Base-by-base conservation (phyloP, 1,140 invertebrate genomes). In the Chelonus insularis region DNA sequence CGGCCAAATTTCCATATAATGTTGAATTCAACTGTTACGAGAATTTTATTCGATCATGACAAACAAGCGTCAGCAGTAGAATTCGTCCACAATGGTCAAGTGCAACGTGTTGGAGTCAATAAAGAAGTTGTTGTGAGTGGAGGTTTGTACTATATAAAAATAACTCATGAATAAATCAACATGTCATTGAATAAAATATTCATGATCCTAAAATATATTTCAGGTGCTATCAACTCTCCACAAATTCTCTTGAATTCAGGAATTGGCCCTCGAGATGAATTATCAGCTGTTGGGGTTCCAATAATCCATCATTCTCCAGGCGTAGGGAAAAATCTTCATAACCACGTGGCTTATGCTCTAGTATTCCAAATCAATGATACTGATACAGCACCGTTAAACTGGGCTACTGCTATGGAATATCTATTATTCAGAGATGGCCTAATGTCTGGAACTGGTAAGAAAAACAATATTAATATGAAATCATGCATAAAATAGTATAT, bases 351-450 rank as follows among this genome's bases (percentile, higher is more conserved):
- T 2, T 89, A 85, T 75, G 88, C 90, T 62, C 73, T 92, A 0
- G 87, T 85, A 68, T 95, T 93, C 78, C 84, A 86, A 16, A 89
- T 94, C 11, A 91, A 94, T 51, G 90, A 94, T 68, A 90, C 91
- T 29, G 89, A 92, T 67, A 92, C 89, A 0, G 85, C 89, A 0
- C 88, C 91, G 0, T 82, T 93, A 0, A 93, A 93, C 77, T 93
- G 91, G 91, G 91, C 91, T 1, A 92, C 92, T 0, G 91, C 91
- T 14, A 92, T 93, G 89, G 90, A 93, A 72, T 93, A 93, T 71
- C 76, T 94, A 14, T 82, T 93, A 1, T 92, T 93, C 78, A 85
- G 90, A 51, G 91, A 93, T 79, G 91, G 91, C 0, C 80, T 93
- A 0, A 93, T 93, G 91, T 91, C 90, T 20, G 91, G 90, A 23